phyloP scores from a whole-genome alignment of 2,888 invertebrate species.

The Miltochrista miniata region DNA sequence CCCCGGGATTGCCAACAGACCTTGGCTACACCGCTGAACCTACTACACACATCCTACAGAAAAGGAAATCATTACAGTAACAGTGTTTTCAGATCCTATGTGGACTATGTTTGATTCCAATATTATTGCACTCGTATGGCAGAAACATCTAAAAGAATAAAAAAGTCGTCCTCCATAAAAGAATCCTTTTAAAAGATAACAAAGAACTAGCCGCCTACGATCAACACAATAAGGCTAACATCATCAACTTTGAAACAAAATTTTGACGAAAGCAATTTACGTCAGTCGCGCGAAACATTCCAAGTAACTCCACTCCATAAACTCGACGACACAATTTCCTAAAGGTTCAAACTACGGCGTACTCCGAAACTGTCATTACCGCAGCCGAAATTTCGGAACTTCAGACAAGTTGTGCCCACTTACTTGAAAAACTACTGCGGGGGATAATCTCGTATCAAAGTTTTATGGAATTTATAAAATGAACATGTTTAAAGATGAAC shows the following conservation, averaged over 20 bases:
- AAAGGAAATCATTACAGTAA: too few relatives aligned
- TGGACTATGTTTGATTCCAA: too few relatives aligned
- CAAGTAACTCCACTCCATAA: slow-evolving; percentile 17
- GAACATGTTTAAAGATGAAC: too few relatives aligned
- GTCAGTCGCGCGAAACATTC: slow-evolving; percentile 30
- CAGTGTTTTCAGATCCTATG: too few relatives aligned
- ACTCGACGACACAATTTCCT: slow-evolving; percentile 19
- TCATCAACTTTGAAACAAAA: slow-evolving; percentile 34
- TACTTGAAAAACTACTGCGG: background rate
- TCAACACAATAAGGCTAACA: slow-evolving; percentile 9
- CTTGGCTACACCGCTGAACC: too few relatives aligned
- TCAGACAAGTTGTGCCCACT: background rate
- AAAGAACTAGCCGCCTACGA: slow-evolving; percentile 14
- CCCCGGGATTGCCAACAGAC: too few relatives aligned
- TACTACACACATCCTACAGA: too few relatives aligned
- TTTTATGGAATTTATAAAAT: background rate
- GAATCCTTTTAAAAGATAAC: background rate
- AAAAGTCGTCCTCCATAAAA: too few relatives aligned
- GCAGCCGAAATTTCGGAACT: slow-evolving; percentile 3
- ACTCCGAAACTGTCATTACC: slow-evolving; percentile 6
- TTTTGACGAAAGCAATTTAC: slow-evolving; percentile 37
- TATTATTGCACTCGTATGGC: too few relatives aligned
- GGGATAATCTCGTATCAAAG: background rate
- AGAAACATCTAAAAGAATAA: too few relatives aligned
- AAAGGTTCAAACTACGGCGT: background rate